Evolutionary conservation across 2,113 vertebrate genomes (phyloP), one percentile per base, ranked within the genome.

Genomic region (Peromyscus polionotus): DNA sequence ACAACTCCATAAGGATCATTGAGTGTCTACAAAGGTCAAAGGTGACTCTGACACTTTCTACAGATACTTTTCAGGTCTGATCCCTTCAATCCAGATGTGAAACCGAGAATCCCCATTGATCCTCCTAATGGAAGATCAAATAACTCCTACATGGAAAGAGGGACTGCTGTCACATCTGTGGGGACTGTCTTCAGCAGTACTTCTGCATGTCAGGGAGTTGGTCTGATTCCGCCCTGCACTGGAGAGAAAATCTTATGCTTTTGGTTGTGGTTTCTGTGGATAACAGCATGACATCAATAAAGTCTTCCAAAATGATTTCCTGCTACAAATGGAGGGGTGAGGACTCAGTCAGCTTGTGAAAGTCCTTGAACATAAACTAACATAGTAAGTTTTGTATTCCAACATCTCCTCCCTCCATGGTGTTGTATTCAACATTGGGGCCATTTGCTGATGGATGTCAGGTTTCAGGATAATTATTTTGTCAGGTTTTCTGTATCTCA

Each of bases 101-200:
- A 45, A 45, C 73, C 28, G 36, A 73, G 42, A 45, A 12, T 26
- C 42, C 42, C 42, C 19, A 19, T 3, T 73, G 2, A 24, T 28
- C 24, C 42, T 45, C 73, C 42, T 75, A 45, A 26, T 14, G 42
- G 11, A 76, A 76, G 10, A n/a, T 7, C 36, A 17, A n/a, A 28
- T 14, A 9, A 45, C 26, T 12, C 26, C 1, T 17, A 45, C 22
- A 13, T 10, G 45, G n/a, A 19, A 26, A 9, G 8, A 1, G 4
- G 24, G 42, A 45, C 73, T 76, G 73, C 14, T 20, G 36, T 45
- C 24, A 39, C 8, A 8, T 76, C 73, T 10, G 73, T 45, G 26
- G 42, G 17, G 16, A n/a, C n/a, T 73, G 42, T 42, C 42, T 42
- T 42, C 42, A 42, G 42, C 42, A 42, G 42, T 42, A 3, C 42